These are phyloP conservation scores for Formica exsecta DNA, from an alignment of 1,140 invertebrate species.

Conservation along the genomic window DNA sequence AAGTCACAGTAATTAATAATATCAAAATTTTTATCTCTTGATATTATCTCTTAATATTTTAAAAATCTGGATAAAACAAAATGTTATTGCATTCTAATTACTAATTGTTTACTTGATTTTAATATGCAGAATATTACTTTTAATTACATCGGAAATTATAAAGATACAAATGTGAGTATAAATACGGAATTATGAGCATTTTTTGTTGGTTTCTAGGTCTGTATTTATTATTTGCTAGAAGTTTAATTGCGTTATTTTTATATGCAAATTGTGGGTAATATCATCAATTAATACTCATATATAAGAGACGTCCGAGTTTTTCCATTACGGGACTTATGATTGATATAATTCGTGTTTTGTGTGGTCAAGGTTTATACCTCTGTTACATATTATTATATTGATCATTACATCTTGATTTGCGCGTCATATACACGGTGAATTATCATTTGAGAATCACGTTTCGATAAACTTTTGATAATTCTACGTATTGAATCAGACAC, in stretches of 20 bases:
- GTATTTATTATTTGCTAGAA: conserved; percentile 3
- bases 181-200: not conserved
- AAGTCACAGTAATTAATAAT: too few species aligned
- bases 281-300: not conserved
- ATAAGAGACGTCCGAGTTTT: not conserved
- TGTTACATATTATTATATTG: not conserved
- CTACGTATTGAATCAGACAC: not conserved
- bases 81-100: too few species aligned
- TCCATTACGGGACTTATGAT: not conserved
- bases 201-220: not conserved
- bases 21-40: too few species aligned
- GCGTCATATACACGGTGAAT: not conserved
- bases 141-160: too few species aligned
- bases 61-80: not conserved
- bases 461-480: conserved; percentile 20
- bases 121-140: too few species aligned
- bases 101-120: too few species aligned
- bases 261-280: not conserved
- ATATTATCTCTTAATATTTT: too few species aligned
- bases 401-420: not conserved
- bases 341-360: not conserved
- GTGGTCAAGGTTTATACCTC: not conserved
- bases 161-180: not conserved
- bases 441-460: not conserved
- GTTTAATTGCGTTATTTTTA: not conserved